These are phyloP conservation scores for Saxicola maurus DNA, from an alignment of 2,797 vertebrate species.

Conservation along the genomic window DNA sequence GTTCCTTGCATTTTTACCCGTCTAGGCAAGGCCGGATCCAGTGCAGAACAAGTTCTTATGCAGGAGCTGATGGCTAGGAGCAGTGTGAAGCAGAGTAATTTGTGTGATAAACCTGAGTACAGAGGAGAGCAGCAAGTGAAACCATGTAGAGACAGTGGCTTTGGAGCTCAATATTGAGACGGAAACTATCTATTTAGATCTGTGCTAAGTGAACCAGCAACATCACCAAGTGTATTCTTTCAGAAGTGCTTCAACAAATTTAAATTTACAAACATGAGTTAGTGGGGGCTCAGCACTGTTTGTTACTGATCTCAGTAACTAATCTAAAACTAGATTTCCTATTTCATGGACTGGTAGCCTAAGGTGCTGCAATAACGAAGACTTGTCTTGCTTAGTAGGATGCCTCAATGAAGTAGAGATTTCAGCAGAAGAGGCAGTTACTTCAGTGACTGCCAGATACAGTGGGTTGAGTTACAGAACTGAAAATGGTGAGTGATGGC, in stretches of 20 bases:
- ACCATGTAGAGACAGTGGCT: neutral
- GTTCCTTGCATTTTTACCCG: neutral
- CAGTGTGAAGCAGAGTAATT: neutral
- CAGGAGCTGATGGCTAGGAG: neutral
- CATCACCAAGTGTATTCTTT: neutral
- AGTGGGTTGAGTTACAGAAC: neutral
- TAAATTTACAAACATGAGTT: neutral
- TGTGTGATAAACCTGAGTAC: neutral
- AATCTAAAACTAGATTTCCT: neutral
- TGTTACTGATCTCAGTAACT: neutral
- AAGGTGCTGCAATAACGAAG: neutral
- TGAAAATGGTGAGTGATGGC: neutral
- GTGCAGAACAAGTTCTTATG: neutral
- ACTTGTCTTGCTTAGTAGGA: neutral
- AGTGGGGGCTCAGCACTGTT: neutral
- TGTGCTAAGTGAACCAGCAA: neutral
- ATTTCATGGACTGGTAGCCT: rapidly evolving
- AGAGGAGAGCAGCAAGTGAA: neutral
- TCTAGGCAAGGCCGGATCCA: neutral
- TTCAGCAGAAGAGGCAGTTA: neutral
- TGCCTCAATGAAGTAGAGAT: neutral
- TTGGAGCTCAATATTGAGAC: neutral
- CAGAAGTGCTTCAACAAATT: neutral
- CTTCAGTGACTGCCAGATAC: neutral
- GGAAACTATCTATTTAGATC: neutral